A percentile compares a stretch with the other conserved stretches of the same genome.
phyloP scores from a whole-genome alignment of 2,888 invertebrate species.

The Thysanoteuthis rhombus region DNA sequence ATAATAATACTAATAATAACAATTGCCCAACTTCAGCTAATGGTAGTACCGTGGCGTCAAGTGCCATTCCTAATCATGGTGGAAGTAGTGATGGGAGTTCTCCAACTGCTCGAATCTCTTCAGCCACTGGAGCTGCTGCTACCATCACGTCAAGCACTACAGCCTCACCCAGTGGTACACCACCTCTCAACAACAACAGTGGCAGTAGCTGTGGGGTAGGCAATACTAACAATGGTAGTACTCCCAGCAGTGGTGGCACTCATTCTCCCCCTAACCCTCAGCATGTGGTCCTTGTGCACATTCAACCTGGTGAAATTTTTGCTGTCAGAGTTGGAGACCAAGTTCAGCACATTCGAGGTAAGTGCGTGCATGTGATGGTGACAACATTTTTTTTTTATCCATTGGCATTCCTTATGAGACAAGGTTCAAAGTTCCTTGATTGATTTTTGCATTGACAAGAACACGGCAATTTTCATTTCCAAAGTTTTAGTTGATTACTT shows the following conservation, averaged over 20 bases:
- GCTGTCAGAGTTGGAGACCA: constrained; percentile 80
- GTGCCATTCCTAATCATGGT: constrained; percentile 23
- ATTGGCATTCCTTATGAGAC: neutral
- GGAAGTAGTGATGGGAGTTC: constrained; percentile 16
- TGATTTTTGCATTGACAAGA: neutral
- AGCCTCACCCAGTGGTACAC: neutral
- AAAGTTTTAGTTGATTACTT: too few relatives aligned
- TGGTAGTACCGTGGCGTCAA: neutral
- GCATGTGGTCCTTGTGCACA: constrained; percentile 79
- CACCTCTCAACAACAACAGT: neutral
- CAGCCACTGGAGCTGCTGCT: neutral
- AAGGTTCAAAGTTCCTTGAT: neutral
- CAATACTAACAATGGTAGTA: constrained; percentile 28
- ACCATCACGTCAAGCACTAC: neutral
- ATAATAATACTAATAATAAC: neutral
- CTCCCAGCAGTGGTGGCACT: constrained; percentile 32
- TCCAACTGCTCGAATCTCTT: neutral
- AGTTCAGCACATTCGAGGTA: constrained; percentile 81
- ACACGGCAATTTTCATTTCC: neutral
- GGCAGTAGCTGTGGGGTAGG: neutral
- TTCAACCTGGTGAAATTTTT: constrained; percentile 82
- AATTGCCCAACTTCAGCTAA: neutral
- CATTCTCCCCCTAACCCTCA: constrained; percentile 64
- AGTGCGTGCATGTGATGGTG: constrained; percentile 65
- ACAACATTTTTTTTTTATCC: neutral